phyloP scores from a whole-genome alignment of 2,113 vertebrate genomes.

The Philantomba maxwellii region DNA sequence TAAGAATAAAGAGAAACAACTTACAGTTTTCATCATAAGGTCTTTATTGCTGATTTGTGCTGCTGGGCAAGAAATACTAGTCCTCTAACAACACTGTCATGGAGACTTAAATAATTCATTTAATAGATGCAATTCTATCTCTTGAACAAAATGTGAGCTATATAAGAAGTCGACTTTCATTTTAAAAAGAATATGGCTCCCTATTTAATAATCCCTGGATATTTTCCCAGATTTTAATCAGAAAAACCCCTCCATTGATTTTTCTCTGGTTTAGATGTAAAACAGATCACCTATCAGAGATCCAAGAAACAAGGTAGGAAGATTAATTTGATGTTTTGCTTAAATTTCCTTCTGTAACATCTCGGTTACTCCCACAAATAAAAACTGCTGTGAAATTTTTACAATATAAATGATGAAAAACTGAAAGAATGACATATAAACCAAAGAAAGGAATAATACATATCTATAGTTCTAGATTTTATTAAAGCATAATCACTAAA shows the following conservation, averaged over 20 bases:
- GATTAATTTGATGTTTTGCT: neutral
- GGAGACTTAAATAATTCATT: conserved; percentile 80
- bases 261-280: neutral
- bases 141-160: conserved; percentile 63
- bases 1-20: neutral
- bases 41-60: neutral
- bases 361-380: conserved; percentile 12
- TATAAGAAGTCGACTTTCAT: neutral
- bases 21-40: conserved; percentile 10
- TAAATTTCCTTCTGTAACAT: conserved; percentile 12
- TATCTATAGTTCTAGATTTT: neutral
- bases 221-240: neutral
- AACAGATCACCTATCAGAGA: conserved; percentile 7
- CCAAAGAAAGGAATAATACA: neutral
- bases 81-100: conserved; percentile 54
- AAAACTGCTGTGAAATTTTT: conserved; percentile 2
- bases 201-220: neutral
- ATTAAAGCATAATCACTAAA: neutral
- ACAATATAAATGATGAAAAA: conserved; percentile 18
- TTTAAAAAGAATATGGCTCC: neutral
- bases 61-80: conserved; percentile 56
- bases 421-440: neutral
- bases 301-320: neutral
- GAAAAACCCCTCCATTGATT: neutral
- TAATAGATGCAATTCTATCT: conserved; percentile 72